A percentile compares a stretch with the other conserved stretches of the same genome.
These are phyloP conservation scores for Ciconia boyciana DNA, from an alignment of 2,113 vertebrate species.

Conservation along the genomic window DNA sequence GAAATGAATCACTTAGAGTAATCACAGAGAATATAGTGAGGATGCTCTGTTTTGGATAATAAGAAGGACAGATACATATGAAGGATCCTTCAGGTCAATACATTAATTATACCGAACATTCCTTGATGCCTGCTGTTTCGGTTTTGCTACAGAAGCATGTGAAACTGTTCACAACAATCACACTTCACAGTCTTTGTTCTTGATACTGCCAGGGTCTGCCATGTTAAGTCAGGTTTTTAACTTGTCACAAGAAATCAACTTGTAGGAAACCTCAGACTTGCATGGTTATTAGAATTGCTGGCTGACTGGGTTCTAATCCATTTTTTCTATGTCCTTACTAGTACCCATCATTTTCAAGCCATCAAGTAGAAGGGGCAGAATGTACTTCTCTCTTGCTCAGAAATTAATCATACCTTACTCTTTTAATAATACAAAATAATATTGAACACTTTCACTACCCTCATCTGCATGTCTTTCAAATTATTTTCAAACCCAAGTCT, in stretches of 20 bases:
- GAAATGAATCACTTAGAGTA: conserved; percentile 14
- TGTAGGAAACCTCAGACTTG: not conserved
- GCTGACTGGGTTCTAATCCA: not conserved
- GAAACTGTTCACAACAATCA: not conserved
- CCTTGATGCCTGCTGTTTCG: not conserved
- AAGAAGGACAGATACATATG: not conserved
- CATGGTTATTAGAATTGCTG: not conserved
- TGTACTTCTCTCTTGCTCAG: not conserved
- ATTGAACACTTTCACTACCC: not conserved
- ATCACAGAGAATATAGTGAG: not conserved
- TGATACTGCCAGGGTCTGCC: not conserved
- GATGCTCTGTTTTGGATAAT: not conserved
- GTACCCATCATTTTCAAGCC: not conserved
- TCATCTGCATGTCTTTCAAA: not conserved
- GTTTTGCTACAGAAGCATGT: not conserved
- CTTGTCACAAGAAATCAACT: not conserved
- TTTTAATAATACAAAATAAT: not conserved
- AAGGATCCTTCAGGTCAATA: conserved; percentile 19
- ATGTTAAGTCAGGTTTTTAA: not conserved
- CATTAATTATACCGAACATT: not conserved
- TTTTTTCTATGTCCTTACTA: not conserved
- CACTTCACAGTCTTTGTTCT: not conserved
- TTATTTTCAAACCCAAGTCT: not conserved
- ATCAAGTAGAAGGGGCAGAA: not conserved
- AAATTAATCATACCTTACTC: not conserved